Evolutionary conservation across 1,140 invertebrate species (phyloP), one percentile per base, ranked within the genome.

Genomic region (Phenacoccus solenopsis): DNA sequence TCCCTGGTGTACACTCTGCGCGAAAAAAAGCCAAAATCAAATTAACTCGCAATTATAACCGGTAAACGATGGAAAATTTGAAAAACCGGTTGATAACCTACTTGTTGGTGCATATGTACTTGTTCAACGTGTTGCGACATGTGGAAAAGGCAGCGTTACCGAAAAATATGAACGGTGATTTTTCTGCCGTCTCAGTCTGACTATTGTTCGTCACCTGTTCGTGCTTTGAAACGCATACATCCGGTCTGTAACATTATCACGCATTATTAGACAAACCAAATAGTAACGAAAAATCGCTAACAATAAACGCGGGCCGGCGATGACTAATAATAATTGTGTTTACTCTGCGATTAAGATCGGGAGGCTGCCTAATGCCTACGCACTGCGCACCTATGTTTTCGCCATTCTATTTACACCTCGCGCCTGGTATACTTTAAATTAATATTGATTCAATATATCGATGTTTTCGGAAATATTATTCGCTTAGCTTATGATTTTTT

Each of bases 61-160:
- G 25, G 59, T 64, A 27, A 64, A 24, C 25, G 20, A 10, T 22
- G 10, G 22, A 25, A 64, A 64, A 27, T 64, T 27, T 64, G 25
- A 24, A 59, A 64, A 25, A 64, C 21, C 25, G 59, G 59, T 64
- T 25, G 7, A 20, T 24, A 64, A 25, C 59, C 72, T 71, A 74
- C 73, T 72, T 70, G 13, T 72, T 74, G 4, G 73, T 74, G 68
- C 74, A 74, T n/a, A 74, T 68, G 68, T 74, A 74, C 72, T 73
- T 74, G 64, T 67, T 71, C 0, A 73, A 69, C 5, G 69, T 72
- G 49, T 74, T 72, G 32, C 72, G 71, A 71, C 74, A 74, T 12
- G 69, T 68, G 24, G 70, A 70, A 68, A 73, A 73, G 24, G 69
- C 70, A 3, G 71, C 69, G 16, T 69, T 71, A 20, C 74, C 74